Percentiles rank a stretch among this genome's conserved stretches.
These are phyloP conservation scores for Oceanites oceanicus DNA, from an alignment of 2,113 vertebrate genomes.

Conservation along the genomic window DNA sequence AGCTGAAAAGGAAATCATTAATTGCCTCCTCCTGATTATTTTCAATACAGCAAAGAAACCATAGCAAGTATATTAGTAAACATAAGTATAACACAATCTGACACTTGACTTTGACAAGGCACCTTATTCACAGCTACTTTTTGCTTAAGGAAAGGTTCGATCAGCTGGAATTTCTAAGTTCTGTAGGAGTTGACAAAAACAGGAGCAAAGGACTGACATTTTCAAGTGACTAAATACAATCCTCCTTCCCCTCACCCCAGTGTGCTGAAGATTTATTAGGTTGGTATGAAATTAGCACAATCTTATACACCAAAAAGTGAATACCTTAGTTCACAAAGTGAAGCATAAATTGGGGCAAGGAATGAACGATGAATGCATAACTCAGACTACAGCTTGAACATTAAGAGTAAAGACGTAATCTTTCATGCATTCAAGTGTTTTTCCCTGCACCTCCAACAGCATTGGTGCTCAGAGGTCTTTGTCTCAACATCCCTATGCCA, in stretches of 20 bases:
- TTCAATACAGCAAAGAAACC: not conserved
- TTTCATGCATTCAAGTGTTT: not conserved
- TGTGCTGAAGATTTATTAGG: not conserved
- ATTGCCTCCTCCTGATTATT: not conserved
- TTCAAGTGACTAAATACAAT: not conserved
- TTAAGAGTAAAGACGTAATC: not conserved
- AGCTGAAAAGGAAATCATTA: conserved; percentile 18
- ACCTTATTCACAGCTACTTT: not conserved
- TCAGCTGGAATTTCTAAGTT: not conserved
- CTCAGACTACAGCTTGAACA: not conserved
- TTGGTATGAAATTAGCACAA: not conserved
- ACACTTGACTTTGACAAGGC: not conserved
- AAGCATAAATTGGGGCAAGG: not conserved
- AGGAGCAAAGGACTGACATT: not conserved
- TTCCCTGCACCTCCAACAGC: not conserved
- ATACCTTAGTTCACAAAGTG: not conserved
- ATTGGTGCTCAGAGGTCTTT: not conserved
- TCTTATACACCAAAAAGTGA: not conserved
- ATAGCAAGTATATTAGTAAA: not conserved
- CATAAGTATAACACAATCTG: not conserved
- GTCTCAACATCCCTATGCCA: not conserved
- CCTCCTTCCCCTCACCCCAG: not conserved
- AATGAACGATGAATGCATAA: not conserved
- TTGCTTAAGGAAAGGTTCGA: not conserved
- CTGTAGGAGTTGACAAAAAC: not conserved